Evolutionary conservation across 2,888 invertebrate species (phyloP), one percentile per base, ranked within the genome.

Genomic region (Petrolisthes manimaculis): DNA sequence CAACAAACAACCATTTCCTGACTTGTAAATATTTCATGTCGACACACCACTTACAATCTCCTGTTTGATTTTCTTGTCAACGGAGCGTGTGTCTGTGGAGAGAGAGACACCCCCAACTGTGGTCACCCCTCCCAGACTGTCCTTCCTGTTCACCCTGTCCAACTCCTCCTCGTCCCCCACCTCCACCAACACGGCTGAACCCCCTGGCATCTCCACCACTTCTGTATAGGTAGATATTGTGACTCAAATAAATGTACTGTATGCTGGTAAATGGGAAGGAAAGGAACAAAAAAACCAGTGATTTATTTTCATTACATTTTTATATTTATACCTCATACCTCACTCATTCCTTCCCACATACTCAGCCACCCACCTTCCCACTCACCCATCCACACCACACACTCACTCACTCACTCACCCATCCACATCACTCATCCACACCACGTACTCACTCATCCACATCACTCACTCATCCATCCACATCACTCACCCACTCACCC

Each of bases 61-160:
- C 71, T 84, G 77, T 56, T 88, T 88, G 61, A 88, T 88, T 5
- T 55, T 88, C 71, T 80, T 88, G 54, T 88, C 88, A 61, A 88
- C 69, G 80, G 79, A 74, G 24, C 6, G 5, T 6, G 74, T 88
- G 88, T 88, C 88, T 8, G 79, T 21, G 1, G 69, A 21, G 53
- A 21, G 24, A n/a, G 79, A n/a, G 21, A 86, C 61, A 37, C 88
- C 88, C 21, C 78, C 87, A 3, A 87, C 53, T 4, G 87, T 87
- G 4, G 54, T 21, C 8, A 83, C 71, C 24, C 84, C 84, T 5
- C 54, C 61, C 67, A 88, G 37, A 55, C 88, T 88, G 84, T 84
- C 80, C 74, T 53, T 24, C 54, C 9, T n/a, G 4, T 77, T 24
- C 37, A 37, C 69, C 5, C n/a, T 14, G n/a, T 69, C 67, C 14